Base-by-base conservation (phyloP, 2,797 vertebrate species). In the Pseudomugil tenellus region DNA sequence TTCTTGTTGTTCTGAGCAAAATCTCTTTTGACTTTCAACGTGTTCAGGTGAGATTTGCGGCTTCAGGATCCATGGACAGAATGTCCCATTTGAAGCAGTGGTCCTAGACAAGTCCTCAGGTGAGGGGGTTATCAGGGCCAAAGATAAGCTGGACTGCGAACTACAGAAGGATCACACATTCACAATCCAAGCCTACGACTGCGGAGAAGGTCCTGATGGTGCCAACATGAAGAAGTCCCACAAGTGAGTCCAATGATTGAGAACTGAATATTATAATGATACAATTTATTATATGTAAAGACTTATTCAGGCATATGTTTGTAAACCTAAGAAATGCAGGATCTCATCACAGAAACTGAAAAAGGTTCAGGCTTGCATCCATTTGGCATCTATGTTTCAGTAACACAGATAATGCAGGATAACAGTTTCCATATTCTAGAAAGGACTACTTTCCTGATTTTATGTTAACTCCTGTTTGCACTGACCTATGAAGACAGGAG, bases 21-120 rank as follows among this genome's bases (percentile, higher is more conserved):
- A 34, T 75, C 23, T 76, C 29, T 80, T 81, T 74, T 86, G 83
- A 73, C 81, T 91, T 79, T 91, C 83, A 64, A 77, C 90, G 63
- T 92, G 83, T 91, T 85, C 93, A 99, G 98, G 98, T 93, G 98
- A 99, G 93, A 98, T 99, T 84, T 99, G 98, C 81, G 97, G 97
- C 80, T 99, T 99, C 96, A 96, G 96, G 89, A 97, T 99, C 86
- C 97, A 98, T 0, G 97, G 98, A 68, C 97, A 98, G 69, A 96
- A 97, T 74, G 96, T 98, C 64, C 97, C 98, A 48, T 99, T 99
- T 56, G 98, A 99, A 74, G 97, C 96, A 12, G 95, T 99, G 92
- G 96, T 99, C 67, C 95, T 99, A 93, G 97, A 99, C 90, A 98
- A 97, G 82, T 96, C 97, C 93, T 98, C 97, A 25, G 98, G 98